phyloP scores from a whole-genome alignment of 2,888 invertebrate genomes.

The Apodemia hepburni region DNA sequence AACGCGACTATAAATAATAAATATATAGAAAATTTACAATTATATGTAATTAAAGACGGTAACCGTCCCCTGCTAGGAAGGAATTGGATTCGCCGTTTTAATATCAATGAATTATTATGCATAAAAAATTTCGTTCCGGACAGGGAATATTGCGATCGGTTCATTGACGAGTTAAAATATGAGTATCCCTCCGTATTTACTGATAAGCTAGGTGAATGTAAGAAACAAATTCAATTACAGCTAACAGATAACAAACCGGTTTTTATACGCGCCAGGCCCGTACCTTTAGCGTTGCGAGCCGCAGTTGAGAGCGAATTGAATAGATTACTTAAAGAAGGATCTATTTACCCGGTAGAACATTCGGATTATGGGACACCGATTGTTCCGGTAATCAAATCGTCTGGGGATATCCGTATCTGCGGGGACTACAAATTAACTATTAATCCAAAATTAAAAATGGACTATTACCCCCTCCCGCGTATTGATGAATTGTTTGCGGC shows the following conservation, averaged over 20 bases:
- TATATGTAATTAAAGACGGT: background rate
- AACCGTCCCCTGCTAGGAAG: background rate
- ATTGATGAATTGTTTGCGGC: slow-evolving; percentile 35
- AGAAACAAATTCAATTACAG: slow-evolving; percentile 18
- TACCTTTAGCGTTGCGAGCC: slow-evolving; percentile 33
- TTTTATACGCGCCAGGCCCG: slow-evolving; percentile 29
- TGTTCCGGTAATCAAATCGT: slow-evolving; percentile 29
- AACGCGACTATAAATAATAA: background rate
- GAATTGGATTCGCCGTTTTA: background rate
- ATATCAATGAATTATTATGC: background rate
- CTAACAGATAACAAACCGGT: slow-evolving; percentile 23
- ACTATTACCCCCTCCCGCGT: slow-evolving; percentile 1
- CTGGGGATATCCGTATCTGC: slow-evolving; percentile 31
- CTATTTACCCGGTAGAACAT: slow-evolving; percentile 33
- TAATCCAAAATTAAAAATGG: slow-evolving; percentile 27
- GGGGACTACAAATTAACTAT: slow-evolving; percentile 36
- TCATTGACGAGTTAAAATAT: background rate
- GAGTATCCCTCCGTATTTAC: background rate
- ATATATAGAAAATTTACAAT: background rate
- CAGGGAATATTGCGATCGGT: background rate
- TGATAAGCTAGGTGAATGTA: background rate
- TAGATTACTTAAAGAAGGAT: slow-evolving; percentile 32
- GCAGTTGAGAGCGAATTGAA: slow-evolving; percentile 34
- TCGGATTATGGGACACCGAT: slow-evolving; percentile 38
- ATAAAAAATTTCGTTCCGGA: background rate